Conservation (phyloP, 2,797 vertebrate genomes). For the Iguana delicatissima region DNA sequence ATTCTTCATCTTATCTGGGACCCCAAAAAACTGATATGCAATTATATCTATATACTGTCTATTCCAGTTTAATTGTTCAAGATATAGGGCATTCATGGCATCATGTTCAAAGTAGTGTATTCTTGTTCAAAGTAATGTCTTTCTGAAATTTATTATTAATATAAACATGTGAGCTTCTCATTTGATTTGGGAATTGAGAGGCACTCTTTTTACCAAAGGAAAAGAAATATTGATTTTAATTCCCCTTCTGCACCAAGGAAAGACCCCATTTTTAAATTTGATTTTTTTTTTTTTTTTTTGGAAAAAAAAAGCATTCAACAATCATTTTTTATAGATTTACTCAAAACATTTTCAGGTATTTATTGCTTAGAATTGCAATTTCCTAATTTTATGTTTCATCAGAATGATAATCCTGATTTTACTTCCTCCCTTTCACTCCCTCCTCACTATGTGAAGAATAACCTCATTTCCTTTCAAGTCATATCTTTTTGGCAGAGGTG, state of each 20-base stretch:
- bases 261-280: background rate
- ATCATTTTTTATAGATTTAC: background rate
- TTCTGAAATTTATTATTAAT: slow-evolving; percentile 8
- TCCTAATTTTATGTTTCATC: background rate
- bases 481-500: background rate
- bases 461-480: background rate
- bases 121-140: background rate
- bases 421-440: background rate
- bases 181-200: slow-evolving; percentile 13
- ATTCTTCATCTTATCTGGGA: background rate
- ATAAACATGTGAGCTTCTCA: background rate
- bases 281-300: no score
- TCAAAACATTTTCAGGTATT: background rate
- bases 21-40: background rate
- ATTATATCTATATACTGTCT: background rate
- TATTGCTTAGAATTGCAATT: background rate
- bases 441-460: background rate
- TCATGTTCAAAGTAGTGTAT: background rate
- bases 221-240: slow-evolving; percentile 15
- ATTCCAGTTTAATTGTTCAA: slow-evolving; percentile 16
- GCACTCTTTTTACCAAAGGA: background rate
- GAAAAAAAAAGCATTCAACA: background rate
- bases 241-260: slow-evolving; percentile 8
- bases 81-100: background rate
- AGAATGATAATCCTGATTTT: background rate